Base-by-base conservation (phyloP, 1,140 invertebrate species). In the Ceratina calcarata region DNA sequence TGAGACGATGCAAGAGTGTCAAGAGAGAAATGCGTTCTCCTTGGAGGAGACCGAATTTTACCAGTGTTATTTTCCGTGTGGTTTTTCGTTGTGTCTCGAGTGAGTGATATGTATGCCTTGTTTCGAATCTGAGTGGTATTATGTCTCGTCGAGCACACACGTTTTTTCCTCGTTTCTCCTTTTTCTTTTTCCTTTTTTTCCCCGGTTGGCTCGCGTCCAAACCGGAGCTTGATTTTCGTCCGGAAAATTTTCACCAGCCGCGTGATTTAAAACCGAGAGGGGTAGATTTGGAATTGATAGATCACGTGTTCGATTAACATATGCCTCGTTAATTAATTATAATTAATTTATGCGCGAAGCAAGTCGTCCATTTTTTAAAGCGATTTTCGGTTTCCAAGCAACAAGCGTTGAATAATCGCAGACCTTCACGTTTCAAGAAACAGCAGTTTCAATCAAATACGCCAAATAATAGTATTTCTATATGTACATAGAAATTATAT, bases 1-100 rank as follows among this genome's bases (percentile, higher is more conserved):
- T 82, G 81, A 68, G 73, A 81, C 79, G 73, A 81, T 81, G 79
- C 79, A 86, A 81, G 78, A 85, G 84, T 85, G 71, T 84, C 73
- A 68, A 64, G 66, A 85, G 82, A 79, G 82, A 79, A 78, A 79
- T 82, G 82, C 82, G 84, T 84, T 84, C 65, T 70, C 67, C 79
- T 83, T 80, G 69, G 82, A 61, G 10, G 55, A 62, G 45, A 55
- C 24, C 51, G 58, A 58, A 51, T 62, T 22, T 32, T 51, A 57
- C 55, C 51, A 69, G 32, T 16, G 20, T 51, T 68, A 51, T 55
- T 51, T 74, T 53, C 69, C 45, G 58, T 79, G 69, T 82, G 55
- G 32, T 67, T 58, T 49, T 68, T 74, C 53, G 62, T 74, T 69
- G 66, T 53, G 78, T 75, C 64, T 72, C 70, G 64, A 67, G 78